Conservation (phyloP, 2,797 vertebrate genomes). For the Melanotaenia pygmaea region DNA sequence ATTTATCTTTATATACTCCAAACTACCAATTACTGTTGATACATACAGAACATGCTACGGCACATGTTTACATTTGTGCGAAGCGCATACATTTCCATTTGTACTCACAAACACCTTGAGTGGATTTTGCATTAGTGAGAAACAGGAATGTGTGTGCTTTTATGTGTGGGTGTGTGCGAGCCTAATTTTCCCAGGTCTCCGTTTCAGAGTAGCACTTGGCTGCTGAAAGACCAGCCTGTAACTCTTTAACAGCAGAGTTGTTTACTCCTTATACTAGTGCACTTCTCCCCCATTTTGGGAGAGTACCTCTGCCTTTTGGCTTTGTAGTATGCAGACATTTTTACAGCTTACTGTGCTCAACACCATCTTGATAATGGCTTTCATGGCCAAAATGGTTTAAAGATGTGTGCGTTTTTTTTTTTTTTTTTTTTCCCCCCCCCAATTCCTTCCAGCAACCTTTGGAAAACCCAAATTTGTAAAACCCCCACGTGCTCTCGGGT, state of each 20-base stretch:
- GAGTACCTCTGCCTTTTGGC: conserved; percentile 69
- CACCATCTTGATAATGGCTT: conserved; percentile 65
- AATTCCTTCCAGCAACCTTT: no score
- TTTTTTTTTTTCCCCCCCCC: conserved; percentile 29
- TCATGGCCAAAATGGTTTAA: conserved; percentile 54
- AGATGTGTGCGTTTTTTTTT: conserved; percentile 47
- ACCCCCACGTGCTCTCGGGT: no score
- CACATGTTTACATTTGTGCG: conserved; percentile 5
- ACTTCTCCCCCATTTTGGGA: conserved; percentile 70
- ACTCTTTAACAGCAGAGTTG: conserved; percentile 79
- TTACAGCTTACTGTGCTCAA: conserved; percentile 65
- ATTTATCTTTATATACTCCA: conserved; percentile 26
- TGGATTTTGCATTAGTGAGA: conserved; percentile 19
- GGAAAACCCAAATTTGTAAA: no score
- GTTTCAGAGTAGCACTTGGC: conserved; percentile 73
- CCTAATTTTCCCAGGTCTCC: conserved; percentile 68
- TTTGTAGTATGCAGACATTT: conserved; percentile 60
- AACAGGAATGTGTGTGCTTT: conserved; percentile 6
- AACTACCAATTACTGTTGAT: conserved; percentile 5
- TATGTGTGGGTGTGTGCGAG: conserved; percentile 32
- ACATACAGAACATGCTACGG: background rate
- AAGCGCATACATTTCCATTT: conserved; percentile 6
- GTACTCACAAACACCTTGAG: background rate
- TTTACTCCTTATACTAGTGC: conserved; percentile 75
- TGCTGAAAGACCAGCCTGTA: conserved; percentile 55